Evolutionary conservation across 2,797 vertebrate species (phyloP), one percentile per base, ranked within the genome.

Genomic region (Notoglanidium macrostoma): DNA sequence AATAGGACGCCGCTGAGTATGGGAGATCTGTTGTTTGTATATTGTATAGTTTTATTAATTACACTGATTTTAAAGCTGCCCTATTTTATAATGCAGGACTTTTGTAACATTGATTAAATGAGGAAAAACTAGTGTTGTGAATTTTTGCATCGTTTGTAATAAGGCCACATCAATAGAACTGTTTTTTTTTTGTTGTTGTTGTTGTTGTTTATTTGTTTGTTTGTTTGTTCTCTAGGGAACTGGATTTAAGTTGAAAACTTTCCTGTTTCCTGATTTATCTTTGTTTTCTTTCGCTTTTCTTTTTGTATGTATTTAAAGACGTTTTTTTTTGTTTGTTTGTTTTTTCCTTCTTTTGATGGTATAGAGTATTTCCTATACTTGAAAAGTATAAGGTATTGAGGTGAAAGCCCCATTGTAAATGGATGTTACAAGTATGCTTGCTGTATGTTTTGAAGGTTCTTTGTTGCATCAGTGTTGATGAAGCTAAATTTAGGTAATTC

Each of bases 71-170:
- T 98, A 95, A 96, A 95, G 97, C 97, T 98, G 98, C 97, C 98
- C 97, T 98, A 97, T 99, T 99, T 99, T 99, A 97, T 99, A 98
- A 98, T 97, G 98, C 98, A 98, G 97, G 97, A 98, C 97, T 99
- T 99, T 99, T 99, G 97, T 99, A 99, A 98, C 97, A 96, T 98
- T 98, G 97, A 98, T 97, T 97, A 98, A 95, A 98, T 97, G 97
- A 97, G 97, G 96, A 96, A 96, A 95, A 94, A 92, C 87, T 98
- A 97, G 97, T 97, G 97, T 98, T 97, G 97, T 97, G 96, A 97
- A 97, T 97, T 97, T 97, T 97, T 97, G 97, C 96, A 97, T 97
- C 96, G 97, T 98, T 98, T 97, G 96, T 98, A 97, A 96, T 95
- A 96, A 96, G 96, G 96, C 97, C 97, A 96, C 96, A 94, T 97